These are phyloP conservation scores for Pinna nobilis DNA, from an alignment of 1,140 invertebrate species.

Conservation along the genomic window DNA sequence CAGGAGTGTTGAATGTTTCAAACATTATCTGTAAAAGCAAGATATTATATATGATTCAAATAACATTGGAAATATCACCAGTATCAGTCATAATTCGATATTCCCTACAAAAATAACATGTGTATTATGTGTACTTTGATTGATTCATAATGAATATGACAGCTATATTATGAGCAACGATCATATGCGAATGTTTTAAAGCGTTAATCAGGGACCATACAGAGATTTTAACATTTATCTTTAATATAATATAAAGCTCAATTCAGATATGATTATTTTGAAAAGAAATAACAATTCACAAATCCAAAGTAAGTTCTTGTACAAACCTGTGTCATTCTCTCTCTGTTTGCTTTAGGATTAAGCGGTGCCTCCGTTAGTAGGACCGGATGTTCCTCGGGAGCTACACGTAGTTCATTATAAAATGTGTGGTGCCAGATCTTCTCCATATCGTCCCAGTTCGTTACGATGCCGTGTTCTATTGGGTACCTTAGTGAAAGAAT, in stretches of 20 bases:
- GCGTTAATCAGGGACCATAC: no score
- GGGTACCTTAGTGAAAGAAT: conserved; percentile 76
- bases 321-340: conserved; percentile 87
- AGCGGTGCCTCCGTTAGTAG: conserved; percentile 76
- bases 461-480: conserved; percentile 77
- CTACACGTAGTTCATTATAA: conserved; percentile 90
- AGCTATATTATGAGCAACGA: background rate
- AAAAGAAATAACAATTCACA: background rate
- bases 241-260: background rate
- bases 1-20: conserved; percentile 88
- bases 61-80: conserved; percentile 69
- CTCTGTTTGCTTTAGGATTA: conserved; percentile 74
- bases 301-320: background rate
- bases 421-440: conserved; percentile 88
- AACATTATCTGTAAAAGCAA: conserved; percentile 74
- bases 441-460: conserved; percentile 85
- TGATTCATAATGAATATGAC: background rate
- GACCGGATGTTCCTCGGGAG: conserved; percentile 94
- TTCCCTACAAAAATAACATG: background rate
- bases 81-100: conserved; percentile 39
- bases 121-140: background rate
- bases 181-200: background rate
- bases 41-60: conserved; percentile 59
- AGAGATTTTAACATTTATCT: background rate
- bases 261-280: background rate